Evolutionary conservation across 2,888 invertebrate genomes (phyloP), one percentile per base, ranked within the genome.

Genomic region (Incurvaria masculella): DNA sequence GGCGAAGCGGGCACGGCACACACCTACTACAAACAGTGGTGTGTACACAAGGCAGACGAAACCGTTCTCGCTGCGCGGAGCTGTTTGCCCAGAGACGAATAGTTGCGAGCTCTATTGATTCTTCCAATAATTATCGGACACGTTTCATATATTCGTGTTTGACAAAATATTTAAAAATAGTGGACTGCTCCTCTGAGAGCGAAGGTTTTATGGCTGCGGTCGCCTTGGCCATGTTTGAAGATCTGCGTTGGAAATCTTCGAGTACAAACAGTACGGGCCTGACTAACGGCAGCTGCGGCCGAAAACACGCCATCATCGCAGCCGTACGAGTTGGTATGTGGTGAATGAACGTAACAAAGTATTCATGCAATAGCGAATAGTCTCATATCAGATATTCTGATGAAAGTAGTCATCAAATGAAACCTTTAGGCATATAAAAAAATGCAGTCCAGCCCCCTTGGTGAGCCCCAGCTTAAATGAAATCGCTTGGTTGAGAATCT

Each of bases 61-160:
- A 38, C 16, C 44, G 44, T 50, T 42, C 38, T 48, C 45, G 33
- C 43, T 43, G 38, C 39, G 38, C 16, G 42, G 62, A 69, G 63
- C 56, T 70, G 67, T 70, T 69, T 72, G 66, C 68, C 54, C 57
- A 65, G 66, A 69, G 66, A 68, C 75, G 70, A 72, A 76, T 75
- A 72, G 68, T 72, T 74, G 72, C 68, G 66, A 63, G 68, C 65
- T 61, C 64, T 72, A 78, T 78, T 78, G 76, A 75, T 78, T 75
- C 75, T 78, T 78, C 75, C 70, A 76, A 78, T 78, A 78, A 78
- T 76, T 76, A 78, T 78, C 72, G 78, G 68, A 70, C 78, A 78
- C 73, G 76, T 76, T 76, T 73, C 73, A 68, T 76, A 75, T 74
- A 72, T 71, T 73, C 68, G 71, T 69, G 72, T 69, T 67, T 68